A percentile compares a stretch with the other conserved stretches of the same genome.
phyloP scores from a whole-genome alignment of 2,888 invertebrate species.

The Endomychus coccineus region DNA sequence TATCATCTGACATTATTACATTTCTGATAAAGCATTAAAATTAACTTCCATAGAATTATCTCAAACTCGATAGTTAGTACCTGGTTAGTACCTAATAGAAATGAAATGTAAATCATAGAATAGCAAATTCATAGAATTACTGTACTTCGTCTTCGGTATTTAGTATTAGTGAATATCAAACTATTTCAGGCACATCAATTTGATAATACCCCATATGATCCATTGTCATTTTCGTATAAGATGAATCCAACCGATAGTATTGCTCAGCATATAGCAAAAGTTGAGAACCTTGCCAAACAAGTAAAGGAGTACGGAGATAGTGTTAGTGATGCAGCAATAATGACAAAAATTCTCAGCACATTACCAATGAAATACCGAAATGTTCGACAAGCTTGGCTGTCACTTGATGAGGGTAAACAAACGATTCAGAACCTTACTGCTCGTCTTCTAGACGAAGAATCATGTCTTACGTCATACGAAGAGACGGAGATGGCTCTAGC shows the following conservation, averaged over 20 bases:
- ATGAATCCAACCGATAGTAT: conserved; percentile 20
- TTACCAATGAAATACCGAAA: conserved; percentile 8
- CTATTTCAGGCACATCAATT: too few species aligned
- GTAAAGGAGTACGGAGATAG: conserved; percentile 21
- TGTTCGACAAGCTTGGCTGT: conserved; percentile 12
- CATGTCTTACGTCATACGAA: conserved; percentile 7
- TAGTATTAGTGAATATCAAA: too few species aligned
- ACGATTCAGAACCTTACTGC: conserved; percentile 17
- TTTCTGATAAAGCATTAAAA: too few species aligned
- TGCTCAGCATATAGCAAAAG: conserved; percentile 27
- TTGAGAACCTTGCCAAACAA: conserved; percentile 22
- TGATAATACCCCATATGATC: too few species aligned
- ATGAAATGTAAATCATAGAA: too few species aligned
- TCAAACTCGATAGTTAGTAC: too few species aligned
- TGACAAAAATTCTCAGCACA: conserved; percentile 22
- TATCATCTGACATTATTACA: too few species aligned
- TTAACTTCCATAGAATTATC: too few species aligned
- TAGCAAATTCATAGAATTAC: too few species aligned
- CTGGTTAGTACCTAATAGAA: too few species aligned
- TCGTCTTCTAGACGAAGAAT: conserved; percentile 15
- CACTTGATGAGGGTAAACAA: conserved; percentile 13
- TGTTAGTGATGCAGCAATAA: conserved; percentile 22
- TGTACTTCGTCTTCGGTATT: too few species aligned
- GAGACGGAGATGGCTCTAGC: conserved; percentile 6
- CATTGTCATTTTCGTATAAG: too few species aligned